phyloP scores from a whole-genome alignment of 2,797 vertebrate genomes.

The Nannoperca australis region DNA sequence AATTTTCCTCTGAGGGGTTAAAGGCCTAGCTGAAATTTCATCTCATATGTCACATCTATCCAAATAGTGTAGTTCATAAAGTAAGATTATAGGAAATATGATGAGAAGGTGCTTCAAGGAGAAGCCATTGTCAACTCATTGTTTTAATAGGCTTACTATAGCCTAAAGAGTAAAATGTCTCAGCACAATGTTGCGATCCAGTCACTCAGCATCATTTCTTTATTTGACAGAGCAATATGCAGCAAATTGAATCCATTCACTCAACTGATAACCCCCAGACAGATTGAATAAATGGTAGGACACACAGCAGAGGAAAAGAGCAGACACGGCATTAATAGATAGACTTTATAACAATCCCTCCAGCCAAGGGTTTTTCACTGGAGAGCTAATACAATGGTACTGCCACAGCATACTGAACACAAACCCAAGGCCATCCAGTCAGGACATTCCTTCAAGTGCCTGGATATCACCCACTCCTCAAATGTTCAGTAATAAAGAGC shows the following conservation, averaged over 20 bases:
- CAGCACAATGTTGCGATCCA: conserved; percentile 21
- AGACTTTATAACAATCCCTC: conserved; percentile 39
- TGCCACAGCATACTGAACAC: conserved; percentile 34
- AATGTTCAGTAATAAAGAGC: conserved; percentile 36
- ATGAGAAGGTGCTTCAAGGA: conserved; percentile 32
- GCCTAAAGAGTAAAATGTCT: conserved; percentile 35
- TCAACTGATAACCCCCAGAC: conserved; percentile 40
- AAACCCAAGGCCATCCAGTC: conserved; percentile 21
- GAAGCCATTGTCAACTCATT: conserved; percentile 21
- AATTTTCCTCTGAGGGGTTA: conserved; percentile 14
- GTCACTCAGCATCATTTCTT: conserved; percentile 43
- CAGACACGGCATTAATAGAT: conserved; percentile 53
- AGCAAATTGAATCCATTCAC: conserved; percentile 61
- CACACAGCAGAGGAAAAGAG: conserved; percentile 12
- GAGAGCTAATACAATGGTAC: conserved; percentile 49
- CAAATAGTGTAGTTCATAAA: conserved; percentile 26
- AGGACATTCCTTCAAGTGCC: conserved; percentile 38
- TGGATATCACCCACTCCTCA: conserved; percentile 19
- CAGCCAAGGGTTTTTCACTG: conserved; percentile 20
- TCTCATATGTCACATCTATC: conserved; percentile 10
- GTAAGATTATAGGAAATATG: conserved; percentile 23
- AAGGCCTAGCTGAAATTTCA: conserved; percentile 20
- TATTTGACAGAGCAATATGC: conserved; percentile 50
- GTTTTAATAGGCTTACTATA: conserved; percentile 38
- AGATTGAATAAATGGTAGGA: conserved; percentile 20